phyloP scores from a whole-genome alignment of 2,797 vertebrate genomes.

The Danio aesculapii region DNA sequence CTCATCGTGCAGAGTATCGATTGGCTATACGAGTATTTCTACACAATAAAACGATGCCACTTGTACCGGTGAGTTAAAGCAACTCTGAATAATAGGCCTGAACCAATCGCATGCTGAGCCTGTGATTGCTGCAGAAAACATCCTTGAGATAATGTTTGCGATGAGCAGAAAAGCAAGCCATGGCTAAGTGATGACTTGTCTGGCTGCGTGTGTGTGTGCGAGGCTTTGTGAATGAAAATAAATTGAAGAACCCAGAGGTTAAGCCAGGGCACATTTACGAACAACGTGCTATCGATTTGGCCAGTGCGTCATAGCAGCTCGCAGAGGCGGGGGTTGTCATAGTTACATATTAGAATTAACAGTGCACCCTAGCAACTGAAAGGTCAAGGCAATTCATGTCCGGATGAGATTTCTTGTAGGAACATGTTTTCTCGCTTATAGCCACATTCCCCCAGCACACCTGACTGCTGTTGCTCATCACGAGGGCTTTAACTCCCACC shows the following conservation, averaged over 20 bases:
- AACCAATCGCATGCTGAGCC: slow-evolving; percentile 11
- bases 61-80: slow-evolving; percentile 4
- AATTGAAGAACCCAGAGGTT: slow-evolving; percentile 30
- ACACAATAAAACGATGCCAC: slow-evolving; percentile 21
- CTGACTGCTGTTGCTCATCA: slow-evolving; percentile 23
- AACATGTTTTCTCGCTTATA: slow-evolving; percentile 45
- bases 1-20: neutral
- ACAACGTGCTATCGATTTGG: slow-evolving; percentile 59
- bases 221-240: slow-evolving; percentile 44
- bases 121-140: slow-evolving; percentile 42
- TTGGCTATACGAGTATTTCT: neutral
- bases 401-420: slow-evolving; percentile 56
- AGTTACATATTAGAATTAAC: slow-evolving; percentile 66
- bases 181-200: slow-evolving; percentile 33
- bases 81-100: neutral
- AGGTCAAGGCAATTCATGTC: slow-evolving; percentile 64
- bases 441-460: slow-evolving; percentile 35
- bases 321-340: slow-evolving; percentile 62
- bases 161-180: slow-evolving; percentile 44
- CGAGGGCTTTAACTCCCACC: slow-evolving; percentile 29
- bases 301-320: slow-evolving; percentile 56
- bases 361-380: slow-evolving; percentile 63
- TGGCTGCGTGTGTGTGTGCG: neutral
- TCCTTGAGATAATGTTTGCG: slow-evolving; percentile 46
- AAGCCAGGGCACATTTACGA: slow-evolving; percentile 50